phyloP scores from a whole-genome alignment of 2,888 invertebrate species.

The Tillus elongatus region DNA sequence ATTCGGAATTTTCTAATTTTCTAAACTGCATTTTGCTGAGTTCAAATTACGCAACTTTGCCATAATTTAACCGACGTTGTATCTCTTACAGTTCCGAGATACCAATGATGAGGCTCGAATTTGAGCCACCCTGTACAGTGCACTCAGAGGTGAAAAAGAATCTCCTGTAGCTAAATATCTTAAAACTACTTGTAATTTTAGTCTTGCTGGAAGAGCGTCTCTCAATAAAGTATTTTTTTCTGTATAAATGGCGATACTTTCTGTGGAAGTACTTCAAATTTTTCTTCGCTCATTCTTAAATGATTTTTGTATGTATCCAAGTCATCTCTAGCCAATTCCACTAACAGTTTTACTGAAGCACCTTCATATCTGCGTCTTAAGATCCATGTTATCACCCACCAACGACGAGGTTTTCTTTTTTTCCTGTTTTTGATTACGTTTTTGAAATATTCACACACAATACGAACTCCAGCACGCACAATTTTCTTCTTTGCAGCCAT shows the following conservation, averaged over 20 bases:
- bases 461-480: no score
- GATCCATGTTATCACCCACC: slow-evolving; percentile 11
- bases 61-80: no score
- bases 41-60: no score
- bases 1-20: no score
- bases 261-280: slow-evolving; percentile 9
- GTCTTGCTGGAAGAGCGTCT: background rate
- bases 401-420: slow-evolving; percentile 9
- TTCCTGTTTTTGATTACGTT: no score
- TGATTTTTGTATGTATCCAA: slow-evolving; percentile 11
- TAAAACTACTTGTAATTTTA: slow-evolving; percentile 5
- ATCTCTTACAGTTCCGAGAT: no score
- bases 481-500: no score
- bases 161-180: slow-evolving; percentile 5
- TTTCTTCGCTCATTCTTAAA: slow-evolving; percentile 13
- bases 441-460: no score
- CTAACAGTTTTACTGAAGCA: slow-evolving; percentile 11
- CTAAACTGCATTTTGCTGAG: no score
- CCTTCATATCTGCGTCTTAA: slow-evolving; percentile 7
- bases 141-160: slow-evolving; percentile 5
- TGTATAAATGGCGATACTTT: slow-evolving; percentile 8
- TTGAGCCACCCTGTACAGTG: no score
- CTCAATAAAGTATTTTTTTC: background rate
- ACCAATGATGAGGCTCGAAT: no score
- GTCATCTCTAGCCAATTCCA: slow-evolving; percentile 13